Evolutionary conservation across 2,113 vertebrate species (phyloP), one percentile per base, ranked within the genome.

Genomic region (Crypturellus undulatus): DNA sequence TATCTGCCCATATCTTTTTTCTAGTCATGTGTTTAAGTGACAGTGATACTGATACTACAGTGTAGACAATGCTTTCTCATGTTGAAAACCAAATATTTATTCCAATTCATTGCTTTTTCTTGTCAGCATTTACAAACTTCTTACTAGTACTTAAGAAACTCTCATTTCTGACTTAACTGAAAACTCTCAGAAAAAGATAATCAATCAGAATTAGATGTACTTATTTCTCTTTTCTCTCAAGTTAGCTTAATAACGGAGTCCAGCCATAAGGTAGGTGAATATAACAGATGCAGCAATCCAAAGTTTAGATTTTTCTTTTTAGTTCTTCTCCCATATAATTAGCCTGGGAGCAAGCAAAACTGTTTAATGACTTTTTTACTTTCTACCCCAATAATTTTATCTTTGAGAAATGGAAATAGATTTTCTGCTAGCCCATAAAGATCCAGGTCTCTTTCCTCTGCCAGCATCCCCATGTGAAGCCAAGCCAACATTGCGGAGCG

Each of bases 321-420:
- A 0, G 40, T 72, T 89, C 72, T 72, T 91, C 52, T 86, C 94
- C 72, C 62, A n/a, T 68, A 72, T 36, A 3, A 0, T 25, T 84
- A 79, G 52, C 62, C 73, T 96, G 79, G 73, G 47, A 92, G 79
- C 65, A 89, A 89, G 77, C 2, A 8, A 84, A 7, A 32, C 26
- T 81, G 72, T 87, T 87, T 92, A 90, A 93, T 84, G 79, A 83
- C 85, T 97, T 95, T 95, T 92, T 95, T 92, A 38, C 80, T 97
- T 97, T 97, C 97, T 94, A 96, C 95, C 84, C 65, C 91, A 97
- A 76, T 94, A 93, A 84, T 94, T 97, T 68, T 71, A 42, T 94
- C 79, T 92, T 92, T 80, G 92, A 91, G 92, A 95, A 97, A 98
- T 52, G 78, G 96, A 97, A 97, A 98, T 97, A 97, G 96, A 97